Conservation (phyloP, 2,797 vertebrate genomes). For the Rallus crepitans region DNA sequence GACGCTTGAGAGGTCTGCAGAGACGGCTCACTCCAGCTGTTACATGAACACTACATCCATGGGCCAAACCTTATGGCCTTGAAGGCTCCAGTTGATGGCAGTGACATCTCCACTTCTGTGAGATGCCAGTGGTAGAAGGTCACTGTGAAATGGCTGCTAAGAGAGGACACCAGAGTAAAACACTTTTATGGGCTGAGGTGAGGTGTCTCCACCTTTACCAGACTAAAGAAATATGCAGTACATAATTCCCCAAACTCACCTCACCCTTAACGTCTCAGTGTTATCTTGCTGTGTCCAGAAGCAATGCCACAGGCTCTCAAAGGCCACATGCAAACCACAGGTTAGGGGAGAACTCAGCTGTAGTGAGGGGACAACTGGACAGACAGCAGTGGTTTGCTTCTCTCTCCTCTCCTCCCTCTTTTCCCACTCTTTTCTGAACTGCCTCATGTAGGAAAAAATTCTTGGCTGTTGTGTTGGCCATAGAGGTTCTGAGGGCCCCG, state of each 20-base stretch:
- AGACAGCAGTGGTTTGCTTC: neutral
- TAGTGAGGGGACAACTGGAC: neutral
- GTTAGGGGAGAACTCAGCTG: neutral
- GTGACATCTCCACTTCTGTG: neutral
- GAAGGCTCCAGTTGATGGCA: neutral
- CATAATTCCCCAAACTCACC: neutral
- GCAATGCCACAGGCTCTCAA: neutral
- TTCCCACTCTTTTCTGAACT: neutral
- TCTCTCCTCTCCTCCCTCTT: neutral
- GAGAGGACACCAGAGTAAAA: neutral
- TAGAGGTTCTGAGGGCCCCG: neutral
- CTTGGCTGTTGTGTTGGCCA: neutral
- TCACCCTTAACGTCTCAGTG: neutral
- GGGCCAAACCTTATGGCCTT: neutral
- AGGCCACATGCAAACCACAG: neutral
- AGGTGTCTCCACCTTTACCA: neutral
- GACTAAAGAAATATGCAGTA: neutral
- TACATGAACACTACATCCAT: neutral
- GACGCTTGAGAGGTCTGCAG: neutral
- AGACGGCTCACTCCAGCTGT: neutral
- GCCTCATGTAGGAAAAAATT: neutral
- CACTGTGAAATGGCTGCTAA: neutral
- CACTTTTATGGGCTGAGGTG: neutral
- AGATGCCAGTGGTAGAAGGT: neutral
- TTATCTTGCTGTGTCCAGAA: neutral